These are phyloP conservation scores for Brachionus rubens DNA, from an alignment of 1,140 invertebrate species.

Conservation along the genomic window DNA sequence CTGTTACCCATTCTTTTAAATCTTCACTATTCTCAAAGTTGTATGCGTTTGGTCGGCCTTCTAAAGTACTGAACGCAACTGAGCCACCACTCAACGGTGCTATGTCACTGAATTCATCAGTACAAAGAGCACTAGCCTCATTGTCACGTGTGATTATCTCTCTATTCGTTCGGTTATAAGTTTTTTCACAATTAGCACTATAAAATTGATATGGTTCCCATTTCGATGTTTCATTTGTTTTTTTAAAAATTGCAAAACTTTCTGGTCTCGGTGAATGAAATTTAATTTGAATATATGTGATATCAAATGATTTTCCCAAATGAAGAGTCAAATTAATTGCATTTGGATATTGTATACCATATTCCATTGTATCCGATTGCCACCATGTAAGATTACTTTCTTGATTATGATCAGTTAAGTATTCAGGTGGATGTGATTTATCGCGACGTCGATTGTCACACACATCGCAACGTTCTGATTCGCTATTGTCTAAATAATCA, in stretches of 20 bases:
- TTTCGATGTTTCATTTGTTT: conserved; percentile 95
- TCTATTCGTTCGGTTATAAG: conserved; percentile 82
- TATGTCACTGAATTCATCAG: conserved; percentile 92
- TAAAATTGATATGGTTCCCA: conserved; percentile 63
- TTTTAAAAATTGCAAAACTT: conserved; percentile 72
- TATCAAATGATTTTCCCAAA: conserved; percentile 95
- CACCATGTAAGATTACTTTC: conserved; percentile 82
- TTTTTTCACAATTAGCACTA: conserved; percentile 76
- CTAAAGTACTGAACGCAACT: conserved; percentile 90
- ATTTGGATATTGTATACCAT: conserved; percentile 81
- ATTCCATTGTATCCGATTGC: conserved; percentile 95
- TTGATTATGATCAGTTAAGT: conserved; percentile 79
- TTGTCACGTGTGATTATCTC: conserved; percentile 56
- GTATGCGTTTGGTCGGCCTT: conserved; percentile 84
- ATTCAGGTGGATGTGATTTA: conserved; percentile 69
- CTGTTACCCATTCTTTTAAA: conserved; percentile 90
- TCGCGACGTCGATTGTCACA: conserved; percentile 22
- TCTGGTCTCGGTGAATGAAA: conserved; percentile 93
- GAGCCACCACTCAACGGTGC: conserved; percentile 88
- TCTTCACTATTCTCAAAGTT: conserved; percentile 79
- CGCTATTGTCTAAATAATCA: conserved; percentile 1
- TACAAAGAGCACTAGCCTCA: conserved; percentile 69
- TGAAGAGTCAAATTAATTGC: conserved; percentile 86
- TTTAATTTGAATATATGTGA: conserved; percentile 86
- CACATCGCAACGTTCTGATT: conserved; percentile 5